phyloP scores from a whole-genome alignment of 2,113 vertebrate genomes.

The Oreochromis tanganicae region DNA sequence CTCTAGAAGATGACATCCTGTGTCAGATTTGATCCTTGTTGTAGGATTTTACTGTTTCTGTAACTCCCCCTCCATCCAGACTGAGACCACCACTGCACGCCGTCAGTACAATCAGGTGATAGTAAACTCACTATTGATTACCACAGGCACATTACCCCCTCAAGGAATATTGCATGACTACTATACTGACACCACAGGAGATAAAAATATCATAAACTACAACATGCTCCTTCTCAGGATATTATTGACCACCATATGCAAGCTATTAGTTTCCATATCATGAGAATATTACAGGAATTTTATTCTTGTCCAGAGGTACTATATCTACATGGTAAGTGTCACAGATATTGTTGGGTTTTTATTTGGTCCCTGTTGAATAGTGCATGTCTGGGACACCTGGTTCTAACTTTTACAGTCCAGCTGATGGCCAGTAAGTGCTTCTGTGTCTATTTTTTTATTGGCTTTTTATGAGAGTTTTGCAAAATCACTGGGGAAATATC shows the following conservation, averaged over 20 bases:
- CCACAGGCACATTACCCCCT: conserved; percentile 7
- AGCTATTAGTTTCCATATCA: conserved; percentile 19
- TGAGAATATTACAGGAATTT: background rate
- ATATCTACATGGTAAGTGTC: background rate
- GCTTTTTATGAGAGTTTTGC: background rate
- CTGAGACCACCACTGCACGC: background rate
- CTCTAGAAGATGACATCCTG: background rate
- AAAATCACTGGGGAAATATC: background rate
- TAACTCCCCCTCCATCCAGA: background rate
- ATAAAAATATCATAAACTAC: conserved; percentile 49
- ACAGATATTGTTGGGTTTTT: background rate
- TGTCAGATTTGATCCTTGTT: conserved; percentile 2
- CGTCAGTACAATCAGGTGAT: conserved; percentile 21
- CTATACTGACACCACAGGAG: conserved; percentile 24
- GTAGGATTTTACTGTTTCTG: conserved; percentile 1
- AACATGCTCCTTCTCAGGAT: background rate
- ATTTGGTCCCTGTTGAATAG: background rate
- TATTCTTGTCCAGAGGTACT: background rate
- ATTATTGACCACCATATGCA: conserved; percentile 4
- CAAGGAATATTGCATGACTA: conserved; percentile 33
- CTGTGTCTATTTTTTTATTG: background rate
- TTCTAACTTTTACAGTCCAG: background rate
- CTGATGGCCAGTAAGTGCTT: background rate
- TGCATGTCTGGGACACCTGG: background rate
- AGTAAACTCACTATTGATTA: conserved; percentile 51